Base-by-base conservation (phyloP, 2,888 invertebrate genomes). In the Rapana venosa region DNA sequence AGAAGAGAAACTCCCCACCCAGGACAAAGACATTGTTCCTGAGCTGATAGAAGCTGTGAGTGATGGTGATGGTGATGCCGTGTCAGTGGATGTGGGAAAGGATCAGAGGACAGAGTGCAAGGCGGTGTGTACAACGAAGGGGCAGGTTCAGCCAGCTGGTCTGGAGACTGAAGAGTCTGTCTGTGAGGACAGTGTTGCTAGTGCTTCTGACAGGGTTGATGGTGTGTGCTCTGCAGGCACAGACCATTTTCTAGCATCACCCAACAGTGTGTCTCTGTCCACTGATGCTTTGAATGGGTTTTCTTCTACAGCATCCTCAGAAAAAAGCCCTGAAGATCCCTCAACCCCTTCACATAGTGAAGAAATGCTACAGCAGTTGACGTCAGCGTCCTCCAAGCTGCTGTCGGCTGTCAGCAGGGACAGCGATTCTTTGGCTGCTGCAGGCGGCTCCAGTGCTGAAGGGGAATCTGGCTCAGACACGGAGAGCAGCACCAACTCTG, bases 401-500 rank as follows among this genome's bases (percentile, higher is more conserved):
- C 35, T 20, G 15, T 47, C 81, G 22, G 11, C 22, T 26, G 91
- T 90, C 90, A 88, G 90, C 90, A 90, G 35, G 58, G 83, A 56
- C 66, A 36, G 26, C 20, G 87, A 87, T 20, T 79, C 58, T 88
- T n/a, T 81, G 17, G 85, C 61, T 56, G 83, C 85, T 61, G 26
- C 26, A 22, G 81, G 81, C 0, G 32, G 77, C 35, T 66, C 32
- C 17, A 89, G 83, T 36, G 61, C 66, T 26, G 87, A 87, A 6
- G 56, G 26, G 35, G 83, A 84, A 22, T 81, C 83, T 30, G 79
- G 86, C 56, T 56, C 90, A 32, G 87, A 79, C 47, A 32, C 58
- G 2, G 81, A 88, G 30, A 90, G 87, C 88, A 91, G 77, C 88
- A 91, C 88, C 35, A 87, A 88, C 30, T 90, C 91, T 2, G 90